These are phyloP conservation scores for Saxicola maurus DNA, from an alignment of 2,797 vertebrate genomes.

Conservation along the genomic window DNA sequence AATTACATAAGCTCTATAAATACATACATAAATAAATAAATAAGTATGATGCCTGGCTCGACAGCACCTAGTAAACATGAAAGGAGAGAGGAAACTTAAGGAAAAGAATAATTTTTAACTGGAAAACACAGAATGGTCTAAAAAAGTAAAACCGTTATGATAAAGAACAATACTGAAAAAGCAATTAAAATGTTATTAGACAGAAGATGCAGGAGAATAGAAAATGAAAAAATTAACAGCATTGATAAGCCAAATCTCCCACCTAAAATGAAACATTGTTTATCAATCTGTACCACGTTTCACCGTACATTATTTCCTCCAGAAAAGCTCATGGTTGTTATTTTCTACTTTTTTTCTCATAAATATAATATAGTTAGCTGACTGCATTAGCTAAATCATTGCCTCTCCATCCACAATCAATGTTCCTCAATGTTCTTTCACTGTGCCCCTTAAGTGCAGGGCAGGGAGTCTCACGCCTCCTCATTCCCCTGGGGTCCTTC, in stretches of 20 bases:
- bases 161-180: not conserved
- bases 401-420: not conserved
- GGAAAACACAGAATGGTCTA: not conserved
- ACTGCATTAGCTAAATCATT: not conserved
- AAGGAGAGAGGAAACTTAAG: conserved; percentile 1
- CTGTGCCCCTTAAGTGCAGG: accelerated
- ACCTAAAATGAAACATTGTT: not conserved
- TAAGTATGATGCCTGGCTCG: not conserved
- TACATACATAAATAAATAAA: not conserved
- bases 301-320: not conserved
- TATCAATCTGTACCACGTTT: not conserved
- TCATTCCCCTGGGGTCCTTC: not conserved
- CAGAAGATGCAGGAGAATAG: not conserved
- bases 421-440: not conserved
- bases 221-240: not conserved
- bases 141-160: not conserved
- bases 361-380: not conserved
- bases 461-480: not conserved
- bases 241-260: conserved; percentile 15
- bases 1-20: conserved; percentile 3
- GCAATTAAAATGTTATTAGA: conserved; percentile 23
- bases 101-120: conserved; percentile 11
- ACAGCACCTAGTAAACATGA: not conserved
- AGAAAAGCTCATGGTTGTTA: not conserved
- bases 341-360: not conserved